Evolutionary conservation across 2,888 invertebrate species (phyloP), one percentile per base, ranked within the genome.

Genomic region (Drosophila tripunctata): DNA sequence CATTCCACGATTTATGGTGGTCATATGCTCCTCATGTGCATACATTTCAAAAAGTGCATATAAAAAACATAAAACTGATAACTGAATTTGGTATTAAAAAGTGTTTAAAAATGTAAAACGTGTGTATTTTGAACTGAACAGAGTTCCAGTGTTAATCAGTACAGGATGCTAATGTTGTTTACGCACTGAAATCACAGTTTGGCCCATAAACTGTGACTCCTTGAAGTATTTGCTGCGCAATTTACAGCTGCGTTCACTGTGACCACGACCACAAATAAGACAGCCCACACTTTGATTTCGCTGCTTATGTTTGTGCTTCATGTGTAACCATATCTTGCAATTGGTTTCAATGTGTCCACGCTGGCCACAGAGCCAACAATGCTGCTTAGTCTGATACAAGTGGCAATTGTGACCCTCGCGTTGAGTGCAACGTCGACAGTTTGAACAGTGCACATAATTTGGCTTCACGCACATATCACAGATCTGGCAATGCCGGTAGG

Each of bases 401-500:
- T 84, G 83, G 78, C 95, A 95, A 15, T 88, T 90, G 83, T 95
- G 94, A 21, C 92, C 61, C 22, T 92, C 92, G 2, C 66, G 61
- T 31, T 91, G 91, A 0, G 89, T 83, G 84, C 98, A 98, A 65
- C 94, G 92, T 0, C 92, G 90, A 89, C 98, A 98, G 4, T 88
- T 91, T 1, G 91, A 85, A 83, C 98, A 98, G 90, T 98, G 98
- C 24, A 93, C 91, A 93, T 96, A 96, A 0, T 95, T 95, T 0
- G 96, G 95, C 91, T 98, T 98, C 0, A 98, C 97, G 90, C 98
- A 98, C 44, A 93, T 91, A 15, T 92, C 88, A 86, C 96, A 96
- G 5, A 87, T 70, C 17, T 91, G 80, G 85, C 96, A 96, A 87
- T 96, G 96, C 1, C 90, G 91, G 82, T 96, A 96, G 0, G 93